Conservation (phyloP, 2,113 vertebrate genomes). For the Eleginops maclovinus region DNA sequence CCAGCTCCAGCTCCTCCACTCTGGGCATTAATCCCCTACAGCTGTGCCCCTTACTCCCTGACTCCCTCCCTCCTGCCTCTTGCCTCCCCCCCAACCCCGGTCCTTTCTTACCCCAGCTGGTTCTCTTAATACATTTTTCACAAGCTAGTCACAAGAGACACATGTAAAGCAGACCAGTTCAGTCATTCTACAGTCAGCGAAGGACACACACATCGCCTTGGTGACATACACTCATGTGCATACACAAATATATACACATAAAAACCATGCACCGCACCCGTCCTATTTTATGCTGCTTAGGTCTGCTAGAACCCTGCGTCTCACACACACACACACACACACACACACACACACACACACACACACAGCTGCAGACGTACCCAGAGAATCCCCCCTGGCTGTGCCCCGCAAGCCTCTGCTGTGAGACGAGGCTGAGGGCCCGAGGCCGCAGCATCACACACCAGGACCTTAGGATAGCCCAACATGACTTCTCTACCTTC, state of each 20-base stretch:
- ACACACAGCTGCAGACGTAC: conserved; percentile 53
- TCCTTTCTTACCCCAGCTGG: conserved; percentile 87
- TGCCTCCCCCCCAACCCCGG: conserved; percentile 69
- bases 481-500: conserved; percentile 63
- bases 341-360: conserved; percentile 38
- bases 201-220: conserved; percentile 24
- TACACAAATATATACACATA: conserved; percentile 43
- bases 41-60: conserved; percentile 93
- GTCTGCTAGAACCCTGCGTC: conserved; percentile 27
- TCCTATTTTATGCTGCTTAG: conserved; percentile 44
- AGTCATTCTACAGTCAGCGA: conserved; percentile 34
- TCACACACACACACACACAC: conserved; percentile 39
- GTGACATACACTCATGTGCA: conserved; percentile 36
- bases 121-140: conserved; percentile 93
- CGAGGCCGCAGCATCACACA: conserved; percentile 71
- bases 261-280: conserved; percentile 19
- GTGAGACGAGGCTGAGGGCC: conserved; percentile 68
- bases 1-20: conserved; percentile 85
- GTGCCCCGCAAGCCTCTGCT: conserved; percentile 71
- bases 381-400: conserved; percentile 76
- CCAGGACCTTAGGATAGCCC: conserved; percentile 70
- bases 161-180: conserved; percentile 84
- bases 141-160: conserved; percentile 94
- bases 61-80: conserved; percentile 64
- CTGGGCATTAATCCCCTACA: conserved; percentile 97